A percentile compares a stretch with the other conserved stretches of the same genome.
phyloP scores from a whole-genome alignment of 2,113 vertebrate genomes.

The Psittacara wagleri region DNA sequence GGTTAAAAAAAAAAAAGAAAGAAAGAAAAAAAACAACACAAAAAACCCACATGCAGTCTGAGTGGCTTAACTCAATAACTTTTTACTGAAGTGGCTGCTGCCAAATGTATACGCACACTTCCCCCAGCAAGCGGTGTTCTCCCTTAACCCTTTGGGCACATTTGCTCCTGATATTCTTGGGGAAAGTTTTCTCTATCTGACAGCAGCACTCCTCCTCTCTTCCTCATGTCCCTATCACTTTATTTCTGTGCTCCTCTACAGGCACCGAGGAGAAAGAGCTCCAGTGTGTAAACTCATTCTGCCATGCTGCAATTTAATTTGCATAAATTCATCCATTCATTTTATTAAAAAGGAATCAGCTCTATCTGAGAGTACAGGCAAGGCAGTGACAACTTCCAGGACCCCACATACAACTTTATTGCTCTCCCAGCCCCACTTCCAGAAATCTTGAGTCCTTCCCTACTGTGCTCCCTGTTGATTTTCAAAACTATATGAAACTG shows the following conservation, averaged over 20 bases:
- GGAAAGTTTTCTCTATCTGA: not conserved
- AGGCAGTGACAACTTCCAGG: not conserved
- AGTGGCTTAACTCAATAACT: slow-evolving; percentile 54
- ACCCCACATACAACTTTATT: not conserved
- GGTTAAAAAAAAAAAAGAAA: not conserved
- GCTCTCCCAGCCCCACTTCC: not conserved
- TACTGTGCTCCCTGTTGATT: not conserved
- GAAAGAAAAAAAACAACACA: not conserved
- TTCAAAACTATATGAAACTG: not conserved
- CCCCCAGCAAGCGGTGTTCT: slow-evolving; percentile 23
- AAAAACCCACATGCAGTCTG: slow-evolving; percentile 41
- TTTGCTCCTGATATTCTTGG: not conserved
- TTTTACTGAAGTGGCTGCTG: slow-evolving; percentile 56
- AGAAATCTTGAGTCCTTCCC: not conserved
- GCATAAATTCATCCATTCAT: not conserved
- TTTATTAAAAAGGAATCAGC: not conserved
- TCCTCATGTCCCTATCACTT: not conserved
- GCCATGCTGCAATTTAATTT: not conserved
- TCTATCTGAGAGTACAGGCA: not conserved
- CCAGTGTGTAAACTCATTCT: not conserved
- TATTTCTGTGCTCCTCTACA: not conserved
- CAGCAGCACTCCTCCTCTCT: not conserved
- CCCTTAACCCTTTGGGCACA: slow-evolving; percentile 53
- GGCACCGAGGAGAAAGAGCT: not conserved
- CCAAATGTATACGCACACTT: slow-evolving; percentile 48